phyloP scores from a whole-genome alignment of 23 tunicate genomes.

The Clavelina lepadiformis region DNA sequence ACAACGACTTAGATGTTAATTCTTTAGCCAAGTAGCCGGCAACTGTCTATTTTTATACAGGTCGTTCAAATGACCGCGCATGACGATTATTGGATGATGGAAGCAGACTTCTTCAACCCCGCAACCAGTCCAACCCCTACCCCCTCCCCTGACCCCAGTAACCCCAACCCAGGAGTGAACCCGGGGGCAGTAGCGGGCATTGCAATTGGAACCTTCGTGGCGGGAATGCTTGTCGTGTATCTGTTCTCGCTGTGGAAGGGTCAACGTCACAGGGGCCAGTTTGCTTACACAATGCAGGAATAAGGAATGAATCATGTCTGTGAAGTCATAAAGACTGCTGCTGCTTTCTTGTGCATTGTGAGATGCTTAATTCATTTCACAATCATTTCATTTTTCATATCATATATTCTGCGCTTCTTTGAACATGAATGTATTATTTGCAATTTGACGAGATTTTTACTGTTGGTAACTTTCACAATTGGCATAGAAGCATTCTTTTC shows the following conservation, averaged over 20 bases:
- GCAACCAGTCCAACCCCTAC: neutral
- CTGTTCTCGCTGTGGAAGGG: neutral
- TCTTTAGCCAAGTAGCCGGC: too few relatives aligned
- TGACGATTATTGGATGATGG: neutral
- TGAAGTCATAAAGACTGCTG: too few relatives aligned
- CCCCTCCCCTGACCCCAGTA: neutral
- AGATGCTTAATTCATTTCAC: too few relatives aligned
- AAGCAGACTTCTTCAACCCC: neutral
- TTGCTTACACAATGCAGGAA: conserved; percentile 11
- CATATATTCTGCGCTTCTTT: too few relatives aligned
- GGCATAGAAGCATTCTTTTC: too few relatives aligned
- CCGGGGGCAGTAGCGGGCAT: conserved; percentile 3
- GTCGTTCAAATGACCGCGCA: conserved; percentile 3
- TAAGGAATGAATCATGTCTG: too few relatives aligned
- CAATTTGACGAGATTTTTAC: too few relatives aligned
- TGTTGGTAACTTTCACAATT: too few relatives aligned
- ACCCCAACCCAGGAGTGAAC: neutral
- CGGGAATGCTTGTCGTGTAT: neutral
- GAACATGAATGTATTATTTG: too few relatives aligned
- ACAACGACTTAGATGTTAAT: too few relatives aligned
- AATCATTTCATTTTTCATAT: too few relatives aligned
- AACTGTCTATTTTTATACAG: neutral
- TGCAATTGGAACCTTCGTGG: conserved; percentile 4
- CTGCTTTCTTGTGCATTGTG: too few relatives aligned
- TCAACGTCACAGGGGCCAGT: neutral